Percentiles rank a stretch among this genome's conserved stretches.
phyloP scores from a whole-genome alignment of 2,888 invertebrate genomes.

The Polietes domitor region DNA sequence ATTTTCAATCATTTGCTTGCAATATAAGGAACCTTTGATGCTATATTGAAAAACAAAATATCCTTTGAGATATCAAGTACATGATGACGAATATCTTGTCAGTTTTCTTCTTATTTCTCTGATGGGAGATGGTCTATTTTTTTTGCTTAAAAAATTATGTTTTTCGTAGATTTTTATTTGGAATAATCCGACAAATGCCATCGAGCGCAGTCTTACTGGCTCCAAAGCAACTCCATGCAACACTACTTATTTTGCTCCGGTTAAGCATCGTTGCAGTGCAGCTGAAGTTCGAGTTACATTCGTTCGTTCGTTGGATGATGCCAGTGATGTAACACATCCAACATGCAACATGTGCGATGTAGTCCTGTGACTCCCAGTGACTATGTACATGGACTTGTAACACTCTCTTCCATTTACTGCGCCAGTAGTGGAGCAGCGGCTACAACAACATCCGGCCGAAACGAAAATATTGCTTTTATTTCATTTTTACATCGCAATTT shows the following conservation, averaged over 20 bases:
- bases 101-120: too few relatives aligned
- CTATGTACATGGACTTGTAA: too few relatives aligned
- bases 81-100: too few relatives aligned
- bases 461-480: conserved; percentile 26
- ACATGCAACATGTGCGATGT: conserved; percentile 42
- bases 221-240: not conserved
- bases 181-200: not conserved
- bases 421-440: not conserved
- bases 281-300: conserved; percentile 4
- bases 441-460: not conserved
- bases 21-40: too few relatives aligned
- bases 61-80: too few relatives aligned
- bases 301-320: conserved; percentile 16
- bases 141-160: too few relatives aligned
- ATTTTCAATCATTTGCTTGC: too few relatives aligned
- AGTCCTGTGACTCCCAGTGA: not conserved
- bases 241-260: not conserved
- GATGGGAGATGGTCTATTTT: too few relatives aligned
- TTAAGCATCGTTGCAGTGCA: not conserved
- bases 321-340: conserved; percentile 46
- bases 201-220: not conserved
- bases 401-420: conserved; percentile 13
- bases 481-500: conserved; percentile 41
- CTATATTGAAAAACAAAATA: too few relatives aligned
- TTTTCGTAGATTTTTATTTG: too few relatives aligned